Evolutionary conservation across 2,113 vertebrate species (phyloP), one percentile per base, ranked within the genome.

Genomic region (Tenebrosternarchus preto): DNA sequence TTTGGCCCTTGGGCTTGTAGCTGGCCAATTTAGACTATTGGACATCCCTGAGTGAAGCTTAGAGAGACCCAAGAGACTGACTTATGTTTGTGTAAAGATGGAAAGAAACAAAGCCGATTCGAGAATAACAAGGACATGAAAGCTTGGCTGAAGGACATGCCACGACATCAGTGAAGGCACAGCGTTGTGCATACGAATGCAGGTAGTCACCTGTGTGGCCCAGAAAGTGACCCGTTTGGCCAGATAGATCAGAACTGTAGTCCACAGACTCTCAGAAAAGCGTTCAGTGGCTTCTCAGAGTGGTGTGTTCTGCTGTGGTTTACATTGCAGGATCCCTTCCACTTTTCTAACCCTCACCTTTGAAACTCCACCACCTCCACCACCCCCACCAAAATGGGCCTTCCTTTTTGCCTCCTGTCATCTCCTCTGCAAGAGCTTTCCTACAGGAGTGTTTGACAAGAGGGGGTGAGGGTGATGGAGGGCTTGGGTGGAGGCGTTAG

Each of bases 361-460:
- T 50, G 15, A 9, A 50, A 50, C 43, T 15, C 43, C 43, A 50
- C 12, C 43, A 50, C 43, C 1, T 3, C 0, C 43, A 50, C 43
- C 43, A 9, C 39, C 39, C 39, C 43, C 1, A 9, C 43, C 43
- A 15, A 9, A 27, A 68, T 50, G 11, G 55, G 50, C 74, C 33
- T 56, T 46, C 79, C 19, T 16, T 77, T 67, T 60, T 39, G 55
- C 16, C 50, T 31, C 71, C 64, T 36, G 72, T 82, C 67, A 59
- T 73, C 83, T 76, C 67, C 83, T 80, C n/a, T n/a, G n/a, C n/a
- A n/a, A n/a, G n/a, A n/a, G 59, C 76, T 76, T 85, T 82, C 77
- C 80, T 82, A 71, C 60, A 82, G 68, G 73, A 73, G 36, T 76
- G 33, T 64, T 77, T 71, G 73, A 66, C 50, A 57, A 36, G 76